These are phyloP conservation scores for Actinostola sp. DNA, from an alignment of 92 coral and sea anemone species.

Conservation along the genomic window DNA sequence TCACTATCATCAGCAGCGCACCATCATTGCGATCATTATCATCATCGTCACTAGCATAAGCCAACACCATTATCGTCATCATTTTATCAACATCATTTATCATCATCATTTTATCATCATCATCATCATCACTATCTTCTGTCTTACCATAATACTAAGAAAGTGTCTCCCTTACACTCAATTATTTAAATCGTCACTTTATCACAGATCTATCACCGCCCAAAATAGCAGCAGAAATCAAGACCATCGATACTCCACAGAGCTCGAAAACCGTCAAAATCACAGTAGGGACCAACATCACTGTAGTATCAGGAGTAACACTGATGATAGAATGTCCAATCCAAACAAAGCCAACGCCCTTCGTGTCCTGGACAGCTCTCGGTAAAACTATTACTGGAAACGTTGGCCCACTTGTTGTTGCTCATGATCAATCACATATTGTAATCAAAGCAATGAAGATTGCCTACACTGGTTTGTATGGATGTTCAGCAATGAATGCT, in stretches of 20 bases:
- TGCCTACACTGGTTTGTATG: slow-evolving; percentile 37
- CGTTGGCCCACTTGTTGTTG: background rate
- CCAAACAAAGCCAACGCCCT: slow-evolving; percentile 55
- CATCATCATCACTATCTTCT: background rate
- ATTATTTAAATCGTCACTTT: background rate
- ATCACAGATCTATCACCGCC: slow-evolving; percentile 65
- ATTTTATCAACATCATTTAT: no score
- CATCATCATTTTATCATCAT: background rate
- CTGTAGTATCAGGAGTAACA: slow-evolving; percentile 69
- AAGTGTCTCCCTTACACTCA: background rate
- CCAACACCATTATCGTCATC: no score
- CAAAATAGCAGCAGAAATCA: slow-evolving; percentile 61
- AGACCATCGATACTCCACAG: slow-evolving; percentile 39
- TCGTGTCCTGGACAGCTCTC: slow-evolving; percentile 51
- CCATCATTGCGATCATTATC: no score
- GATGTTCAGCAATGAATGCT: slow-evolving; percentile 47
- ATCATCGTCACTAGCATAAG: no score
- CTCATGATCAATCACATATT: slow-evolving; percentile 32
- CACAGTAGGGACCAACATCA: slow-evolving; percentile 66
- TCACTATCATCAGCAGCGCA: no score
- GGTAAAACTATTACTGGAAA: slow-evolving; percentile 19
- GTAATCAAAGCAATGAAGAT: slow-evolving; percentile 14
- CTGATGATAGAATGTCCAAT: slow-evolving; percentile 69
- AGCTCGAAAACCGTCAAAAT: slow-evolving; percentile 26
- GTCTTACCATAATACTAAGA: background rate